Percentiles rank a stretch among this genome's conserved stretches.
These are phyloP conservation scores for Triops cancriformis DNA, from an alignment of 1,140 invertebrate species.

Conservation along the genomic window DNA sequence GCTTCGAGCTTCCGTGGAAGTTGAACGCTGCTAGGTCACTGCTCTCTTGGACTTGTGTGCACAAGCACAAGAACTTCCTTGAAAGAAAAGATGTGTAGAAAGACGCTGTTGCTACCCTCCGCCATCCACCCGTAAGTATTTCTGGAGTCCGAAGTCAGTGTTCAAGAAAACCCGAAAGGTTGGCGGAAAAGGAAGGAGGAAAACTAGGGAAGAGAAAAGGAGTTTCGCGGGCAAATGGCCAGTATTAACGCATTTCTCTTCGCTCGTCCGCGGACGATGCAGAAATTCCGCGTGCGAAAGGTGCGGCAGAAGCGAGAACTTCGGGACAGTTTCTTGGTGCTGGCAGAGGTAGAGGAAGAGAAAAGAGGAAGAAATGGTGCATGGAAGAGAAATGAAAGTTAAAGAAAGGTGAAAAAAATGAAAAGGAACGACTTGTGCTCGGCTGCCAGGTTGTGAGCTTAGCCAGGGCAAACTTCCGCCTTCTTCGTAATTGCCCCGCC, in stretches of 20 bases:
- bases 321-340: too few relatives aligned
- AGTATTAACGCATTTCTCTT: background rate
- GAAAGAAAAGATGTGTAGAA: background rate
- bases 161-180: background rate
- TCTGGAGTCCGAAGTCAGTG: background rate
- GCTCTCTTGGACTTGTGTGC: conserved; percentile 4
- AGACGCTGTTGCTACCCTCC: background rate
- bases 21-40: conserved; percentile 5
- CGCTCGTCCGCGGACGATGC: background rate
- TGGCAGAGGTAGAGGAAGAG: background rate
- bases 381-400: background rate
- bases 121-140: background rate
- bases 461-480: background rate
- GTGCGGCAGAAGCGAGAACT: background rate
- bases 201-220: background rate
- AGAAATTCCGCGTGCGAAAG: background rate
- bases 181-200: background rate
- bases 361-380: background rate
- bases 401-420: background rate
- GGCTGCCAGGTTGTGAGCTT: background rate
- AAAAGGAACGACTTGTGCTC: background rate
- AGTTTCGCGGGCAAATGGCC: conserved; percentile 3
- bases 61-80: background rate
- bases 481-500: background rate
- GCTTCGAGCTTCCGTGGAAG: background rate